Conservation (phyloP, 2,888 invertebrate species). For the Eristalis tenax region DNA sequence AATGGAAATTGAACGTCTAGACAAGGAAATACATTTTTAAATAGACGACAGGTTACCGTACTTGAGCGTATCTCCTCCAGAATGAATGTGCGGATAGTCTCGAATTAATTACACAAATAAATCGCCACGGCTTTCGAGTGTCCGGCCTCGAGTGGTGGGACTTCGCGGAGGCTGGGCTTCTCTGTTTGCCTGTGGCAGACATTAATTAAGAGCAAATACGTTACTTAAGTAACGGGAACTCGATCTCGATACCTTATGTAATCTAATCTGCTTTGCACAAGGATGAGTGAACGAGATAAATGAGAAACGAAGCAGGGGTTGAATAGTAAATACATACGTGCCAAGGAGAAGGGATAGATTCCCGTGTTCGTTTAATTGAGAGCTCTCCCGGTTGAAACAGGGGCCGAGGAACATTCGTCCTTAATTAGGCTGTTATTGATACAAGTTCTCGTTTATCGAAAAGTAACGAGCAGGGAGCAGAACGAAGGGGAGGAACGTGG, state of each 20-base stretch:
- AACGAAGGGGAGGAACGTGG: no score
- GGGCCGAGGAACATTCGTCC: not conserved
- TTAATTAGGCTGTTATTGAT: not conserved
- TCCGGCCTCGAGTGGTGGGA: not conserved
- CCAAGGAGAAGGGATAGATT: not conserved
- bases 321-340: conserved; percentile 41
- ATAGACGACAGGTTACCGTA: conserved; percentile 32
- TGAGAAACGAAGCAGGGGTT: conserved; percentile 23
- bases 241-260: conserved; percentile 34
- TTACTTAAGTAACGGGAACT: conserved; percentile 44
- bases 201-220: conserved; percentile 55
- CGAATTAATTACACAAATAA: conserved; percentile 58
- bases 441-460: not conserved
- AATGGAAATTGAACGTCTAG: conserved; percentile 51
- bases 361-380: not conserved
- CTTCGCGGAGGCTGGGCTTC: not conserved
- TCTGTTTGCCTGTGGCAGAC: not conserved
- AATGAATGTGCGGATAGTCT: not conserved
- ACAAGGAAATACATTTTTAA: conserved; percentile 61
- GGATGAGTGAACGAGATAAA: conserved; percentile 25
- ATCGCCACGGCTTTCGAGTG: conserved; percentile 10
- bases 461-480: not conserved
- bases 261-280: not conserved
- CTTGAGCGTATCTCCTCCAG: not conserved
- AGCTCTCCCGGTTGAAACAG: not conserved